phyloP scores from a whole-genome alignment of 2,113 vertebrate genomes.

The Ranitomeya variabilis region DNA sequence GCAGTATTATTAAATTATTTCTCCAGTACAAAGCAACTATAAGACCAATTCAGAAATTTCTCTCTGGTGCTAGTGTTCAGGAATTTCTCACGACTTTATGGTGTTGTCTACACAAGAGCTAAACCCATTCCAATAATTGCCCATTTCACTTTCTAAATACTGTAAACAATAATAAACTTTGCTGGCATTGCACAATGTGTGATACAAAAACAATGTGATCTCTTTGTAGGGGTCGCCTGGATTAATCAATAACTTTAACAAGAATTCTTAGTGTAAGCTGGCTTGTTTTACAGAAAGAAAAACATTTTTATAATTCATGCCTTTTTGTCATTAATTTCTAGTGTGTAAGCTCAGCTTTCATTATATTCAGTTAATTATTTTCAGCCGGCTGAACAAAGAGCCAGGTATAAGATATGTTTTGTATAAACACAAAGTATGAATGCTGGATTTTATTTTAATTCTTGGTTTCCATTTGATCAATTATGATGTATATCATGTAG shows the following conservation, averaged over 20 bases:
- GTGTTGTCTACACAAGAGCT: not conserved
- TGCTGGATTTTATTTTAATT: not conserved
- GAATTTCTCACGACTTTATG: not conserved
- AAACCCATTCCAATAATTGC: not conserved
- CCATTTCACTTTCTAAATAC: constrained; percentile 8
- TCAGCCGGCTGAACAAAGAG: not conserved
- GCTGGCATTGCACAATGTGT: not conserved
- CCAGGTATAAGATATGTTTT: not conserved
- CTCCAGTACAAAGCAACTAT: no score
- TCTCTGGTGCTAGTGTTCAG: not conserved
- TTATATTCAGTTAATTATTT: constrained; percentile 16
- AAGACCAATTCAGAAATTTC: no score
- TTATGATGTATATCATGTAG: not conserved
- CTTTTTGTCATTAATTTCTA: constrained; percentile 40
- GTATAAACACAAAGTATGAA: not conserved
- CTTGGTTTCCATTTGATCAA: not conserved
- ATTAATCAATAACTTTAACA: constrained; percentile 52
- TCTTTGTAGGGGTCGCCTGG: not conserved
- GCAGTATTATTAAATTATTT: no score
- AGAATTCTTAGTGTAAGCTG: constrained; percentile 21
- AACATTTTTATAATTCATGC: constrained; percentile 28
- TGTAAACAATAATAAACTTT: constrained; percentile 20
- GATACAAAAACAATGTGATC: not conserved
- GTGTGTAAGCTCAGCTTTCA: not conserved
- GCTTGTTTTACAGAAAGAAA: constrained; percentile 32